Evolutionary conservation across 2,888 invertebrate genomes (phyloP).

Genomic region (Biston stratarius): DNA sequence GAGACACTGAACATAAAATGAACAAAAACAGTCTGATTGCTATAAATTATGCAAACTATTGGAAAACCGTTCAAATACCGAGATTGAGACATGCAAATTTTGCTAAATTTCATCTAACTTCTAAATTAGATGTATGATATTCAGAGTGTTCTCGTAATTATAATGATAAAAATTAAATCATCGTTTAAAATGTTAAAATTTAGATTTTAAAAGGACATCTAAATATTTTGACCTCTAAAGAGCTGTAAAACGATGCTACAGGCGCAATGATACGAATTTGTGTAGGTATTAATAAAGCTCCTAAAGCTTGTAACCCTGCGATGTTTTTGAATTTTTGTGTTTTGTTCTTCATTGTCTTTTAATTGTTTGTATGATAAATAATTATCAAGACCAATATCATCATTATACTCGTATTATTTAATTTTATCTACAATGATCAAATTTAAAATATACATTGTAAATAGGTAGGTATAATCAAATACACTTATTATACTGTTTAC

Average conservation of each 20-base stretch:
- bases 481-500: too few species aligned
- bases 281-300: slow-evolving; percentile 83
- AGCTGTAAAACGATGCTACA: slow-evolving; percentile 39
- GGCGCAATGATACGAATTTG: slow-evolving; percentile 78
- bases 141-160: slow-evolving; percentile 35
- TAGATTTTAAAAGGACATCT: slow-evolving; percentile 6
- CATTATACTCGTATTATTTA: too few species aligned
- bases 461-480: too few species aligned
- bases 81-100: slow-evolving; percentile 69
- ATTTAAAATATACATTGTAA: background rate
- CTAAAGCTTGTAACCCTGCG: slow-evolving; percentile 39
- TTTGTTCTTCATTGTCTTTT: too few species aligned
- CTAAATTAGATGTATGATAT: slow-evolving; percentile 35
- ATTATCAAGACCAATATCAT: too few species aligned
- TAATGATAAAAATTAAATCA: slow-evolving; percentile 20
- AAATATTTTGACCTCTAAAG: slow-evolving; percentile 11
- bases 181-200: background rate
- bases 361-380: too few species aligned
- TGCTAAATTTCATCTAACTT: slow-evolving; percentile 45
- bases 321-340: background rate
- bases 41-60: slow-evolving; percentile 66
- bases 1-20: slow-evolving; percentile 48
- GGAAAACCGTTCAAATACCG: slow-evolving; percentile 64
- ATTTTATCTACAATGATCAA: background rate
- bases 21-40: slow-evolving; percentile 48